Percentiles rank a stretch among this genome's conserved stretches.
These are phyloP conservation scores for Crotalus horridus DNA, from an alignment of 2,113 vertebrate genomes.

Conservation along the genomic window DNA sequence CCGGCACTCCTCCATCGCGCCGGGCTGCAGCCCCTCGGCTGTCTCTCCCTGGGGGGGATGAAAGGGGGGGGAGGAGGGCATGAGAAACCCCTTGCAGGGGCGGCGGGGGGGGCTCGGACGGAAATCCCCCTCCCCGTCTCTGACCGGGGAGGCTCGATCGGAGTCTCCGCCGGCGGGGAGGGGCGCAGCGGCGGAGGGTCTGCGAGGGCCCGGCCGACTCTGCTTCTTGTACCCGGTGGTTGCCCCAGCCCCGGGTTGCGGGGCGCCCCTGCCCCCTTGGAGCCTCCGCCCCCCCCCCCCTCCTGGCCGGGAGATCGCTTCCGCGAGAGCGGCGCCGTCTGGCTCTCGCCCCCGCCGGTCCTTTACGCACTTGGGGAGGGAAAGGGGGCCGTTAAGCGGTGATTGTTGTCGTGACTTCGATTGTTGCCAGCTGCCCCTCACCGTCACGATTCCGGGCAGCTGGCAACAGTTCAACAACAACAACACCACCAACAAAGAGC, in stretches of 20 bases:
- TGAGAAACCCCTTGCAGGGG: neutral
- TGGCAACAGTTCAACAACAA: neutral
- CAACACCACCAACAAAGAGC: neutral
- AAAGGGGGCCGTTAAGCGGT: neutral
- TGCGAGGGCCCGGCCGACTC: neutral
- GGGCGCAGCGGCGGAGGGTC: neutral
- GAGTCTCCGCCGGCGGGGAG: neutral
- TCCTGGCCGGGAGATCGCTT: neutral
- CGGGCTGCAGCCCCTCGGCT: too few relatives aligned
- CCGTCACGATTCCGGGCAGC: neutral
- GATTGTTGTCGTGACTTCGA: fast-evolving
- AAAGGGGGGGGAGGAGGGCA: neutral
- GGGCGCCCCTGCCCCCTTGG: neutral
- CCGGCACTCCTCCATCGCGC: too few relatives aligned
- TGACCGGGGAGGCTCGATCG: neutral
- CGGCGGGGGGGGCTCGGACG: neutral
- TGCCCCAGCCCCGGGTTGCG: too few relatives aligned
- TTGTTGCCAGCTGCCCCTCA: too few relatives aligned
- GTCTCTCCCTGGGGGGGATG: neutral
- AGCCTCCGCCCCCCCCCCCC: too few relatives aligned
- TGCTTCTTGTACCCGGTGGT: neutral
- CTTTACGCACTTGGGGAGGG: neutral
- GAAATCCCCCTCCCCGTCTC: neutral
- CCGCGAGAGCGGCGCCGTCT: neutral
- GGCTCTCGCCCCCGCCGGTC: fast-evolving